A percentile compares a stretch with the other conserved stretches of the same genome.
Conservation (phyloP, 2,797 vertebrate genomes). For the Psittacula echo region DNA sequence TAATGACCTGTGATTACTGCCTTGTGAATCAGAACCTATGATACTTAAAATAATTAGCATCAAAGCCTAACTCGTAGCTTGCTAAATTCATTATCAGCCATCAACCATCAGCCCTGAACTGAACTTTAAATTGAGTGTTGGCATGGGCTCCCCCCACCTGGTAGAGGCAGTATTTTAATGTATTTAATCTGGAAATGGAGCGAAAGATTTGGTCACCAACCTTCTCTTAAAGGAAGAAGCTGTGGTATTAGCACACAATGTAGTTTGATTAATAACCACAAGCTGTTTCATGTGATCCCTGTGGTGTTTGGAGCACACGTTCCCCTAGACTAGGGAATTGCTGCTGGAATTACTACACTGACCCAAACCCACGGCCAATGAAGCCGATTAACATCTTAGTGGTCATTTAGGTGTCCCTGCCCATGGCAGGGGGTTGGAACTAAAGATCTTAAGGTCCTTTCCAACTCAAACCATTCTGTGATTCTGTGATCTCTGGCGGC, state of each 20-base stretch:
- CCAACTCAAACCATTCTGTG: background rate
- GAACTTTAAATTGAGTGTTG: conserved; percentile 10
- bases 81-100: conserved; percentile 73
- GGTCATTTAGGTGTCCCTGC: background rate
- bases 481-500: background rate
- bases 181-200: background rate
- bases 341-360: background rate
- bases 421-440: background rate
- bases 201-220: background rate
- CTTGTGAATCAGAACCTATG: conserved; percentile 77
- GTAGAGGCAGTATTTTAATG: background rate
- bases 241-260: background rate
- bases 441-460: background rate
- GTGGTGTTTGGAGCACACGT: background rate
- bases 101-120: conserved; percentile 62
- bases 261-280: background rate
- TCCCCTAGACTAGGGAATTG: background rate
- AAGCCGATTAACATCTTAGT: background rate
- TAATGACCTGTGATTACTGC: conserved; percentile 72
- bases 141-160: background rate
- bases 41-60: conserved; percentile 80
- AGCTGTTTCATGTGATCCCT: background rate
- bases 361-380: background rate
- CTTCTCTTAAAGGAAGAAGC: background rate
- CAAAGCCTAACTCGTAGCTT: conserved; percentile 72